Base-by-base conservation (phyloP, 2,797 vertebrate species). In the Mergus octosetaceus region DNA sequence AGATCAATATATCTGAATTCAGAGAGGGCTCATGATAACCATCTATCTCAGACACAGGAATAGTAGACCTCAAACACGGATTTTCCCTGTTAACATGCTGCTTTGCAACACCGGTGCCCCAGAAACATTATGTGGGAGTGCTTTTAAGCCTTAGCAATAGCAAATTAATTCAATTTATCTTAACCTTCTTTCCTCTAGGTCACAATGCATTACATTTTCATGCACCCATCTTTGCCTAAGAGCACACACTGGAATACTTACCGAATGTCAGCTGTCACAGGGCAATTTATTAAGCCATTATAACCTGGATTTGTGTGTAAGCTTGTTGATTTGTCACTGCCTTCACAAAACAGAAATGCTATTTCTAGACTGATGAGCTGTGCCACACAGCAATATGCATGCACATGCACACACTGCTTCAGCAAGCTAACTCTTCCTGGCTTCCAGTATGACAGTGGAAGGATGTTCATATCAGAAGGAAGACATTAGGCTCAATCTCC, bases 131-230 rank as follows among this genome's bases (percentile, higher is more conserved):
- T 72, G 36, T 17, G 79, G 64, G 49, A n/a, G 54, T 53, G 56
- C 60, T 87, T 43, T 61, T 49, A 77, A 91, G 43, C 85, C 49
- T 77, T 72, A 54, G 49, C 22, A 74, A 54, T 28, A 77, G 75
- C n/a, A 87, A 91, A 94, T 85, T 85, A 90, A 93, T 94, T 77
- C 73, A 47, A 77, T 94, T 95, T 87, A 58, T 72, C 76, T 81
- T 51, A 49, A 87, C 69, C 49, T 4, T 2, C 65, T 65, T 85
- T 80, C 58, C 49, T 69, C 71, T 68, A 83, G 89, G 76, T 80
- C 91, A 83, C 53, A 60, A 68, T 6, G 14, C 64, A 36, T 69
- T 36, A 5, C 58, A 49, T 75, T 83, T 85, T 62, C 69, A 45
- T 14, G 24, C 2, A 2, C 10, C 34, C 36, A 24, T 80, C 61